These are phyloP conservation scores for Tupaia chinensis DNA, from an alignment of 2,113 vertebrate genomes.

Conservation along the genomic window DNA sequence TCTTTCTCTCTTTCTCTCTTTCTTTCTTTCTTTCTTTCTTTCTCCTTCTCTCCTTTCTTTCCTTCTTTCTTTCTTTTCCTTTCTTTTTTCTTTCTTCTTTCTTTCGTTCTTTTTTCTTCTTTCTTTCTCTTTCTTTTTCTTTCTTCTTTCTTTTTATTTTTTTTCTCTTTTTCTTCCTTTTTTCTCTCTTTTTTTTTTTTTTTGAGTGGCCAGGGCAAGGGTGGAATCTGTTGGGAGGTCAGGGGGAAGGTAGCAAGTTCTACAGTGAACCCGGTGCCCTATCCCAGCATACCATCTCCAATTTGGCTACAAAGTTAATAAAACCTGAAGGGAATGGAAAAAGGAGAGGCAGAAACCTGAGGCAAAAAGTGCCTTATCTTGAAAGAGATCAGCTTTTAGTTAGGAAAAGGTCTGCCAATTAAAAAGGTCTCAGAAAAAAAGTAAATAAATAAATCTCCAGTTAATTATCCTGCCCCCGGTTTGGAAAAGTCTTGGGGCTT, in stretches of 20 bases:
- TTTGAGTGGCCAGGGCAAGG: not conserved
- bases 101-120: no score
- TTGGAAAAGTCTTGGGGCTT: conserved; percentile 41
- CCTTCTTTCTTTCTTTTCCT: no score
- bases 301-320: not conserved
- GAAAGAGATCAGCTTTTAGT: conserved; percentile 59
- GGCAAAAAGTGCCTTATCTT: conserved; percentile 60
- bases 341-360: conserved; percentile 55
- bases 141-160: no score
- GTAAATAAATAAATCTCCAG: conserved; percentile 44
- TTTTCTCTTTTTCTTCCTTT: not conserved
- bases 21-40: no score
- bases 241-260: not conserved
- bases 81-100: no score
- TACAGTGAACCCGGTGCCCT: not conserved
- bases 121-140: no score
- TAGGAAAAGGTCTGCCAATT: conserved; percentile 53
- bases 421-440: conserved; percentile 53
- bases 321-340: conserved; percentile 50
- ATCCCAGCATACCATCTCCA: not conserved
- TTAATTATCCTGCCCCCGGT: not conserved
- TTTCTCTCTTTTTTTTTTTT: no score
- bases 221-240: not conserved
- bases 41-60: not conserved
- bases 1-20: not conserved